A percentile compares a stretch with the other conserved stretches of the same genome.
These are phyloP conservation scores for Tholera decimalis DNA, from an alignment of 2,888 invertebrate genomes.

Conservation along the genomic window DNA sequence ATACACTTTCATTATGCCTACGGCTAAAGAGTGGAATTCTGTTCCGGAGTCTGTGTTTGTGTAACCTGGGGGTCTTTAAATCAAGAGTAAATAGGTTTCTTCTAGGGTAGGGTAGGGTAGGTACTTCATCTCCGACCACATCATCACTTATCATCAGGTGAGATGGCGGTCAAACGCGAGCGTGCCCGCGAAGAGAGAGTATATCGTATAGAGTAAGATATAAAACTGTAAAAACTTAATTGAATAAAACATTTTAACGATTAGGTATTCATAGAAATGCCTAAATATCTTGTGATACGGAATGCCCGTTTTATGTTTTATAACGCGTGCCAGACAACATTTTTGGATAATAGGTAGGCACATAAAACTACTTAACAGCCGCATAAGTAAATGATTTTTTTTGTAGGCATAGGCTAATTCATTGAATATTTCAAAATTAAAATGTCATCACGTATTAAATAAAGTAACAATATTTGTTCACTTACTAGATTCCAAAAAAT, in stretches of 20 bases:
- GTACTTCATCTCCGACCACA: too few species aligned
- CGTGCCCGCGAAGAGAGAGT: too few species aligned
- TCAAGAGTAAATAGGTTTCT: too few species aligned
- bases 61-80: too few species aligned
- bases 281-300: not conserved
- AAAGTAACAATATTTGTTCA: not conserved
- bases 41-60: too few species aligned
- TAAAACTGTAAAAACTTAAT: slow-evolving; percentile 1
- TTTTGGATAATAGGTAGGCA: slow-evolving; percentile 27
- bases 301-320: not conserved
- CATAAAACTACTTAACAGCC: not conserved
- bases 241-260: not conserved
- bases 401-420: not conserved
- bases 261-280: not conserved
- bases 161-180: too few species aligned
- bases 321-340: not conserved
- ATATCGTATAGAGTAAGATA: not conserved
- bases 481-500: too few species aligned
- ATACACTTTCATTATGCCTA: too few species aligned
- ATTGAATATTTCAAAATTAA: not conserved
- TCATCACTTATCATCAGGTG: too few species aligned
- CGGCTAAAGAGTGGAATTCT: too few species aligned
- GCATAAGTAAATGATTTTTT: not conserved
- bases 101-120: too few species aligned
- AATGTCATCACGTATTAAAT: not conserved